Evolutionary conservation across 2,888 invertebrate species (phyloP), one percentile per base, ranked within the genome.

Genomic region (Andrena praecox): DNA sequence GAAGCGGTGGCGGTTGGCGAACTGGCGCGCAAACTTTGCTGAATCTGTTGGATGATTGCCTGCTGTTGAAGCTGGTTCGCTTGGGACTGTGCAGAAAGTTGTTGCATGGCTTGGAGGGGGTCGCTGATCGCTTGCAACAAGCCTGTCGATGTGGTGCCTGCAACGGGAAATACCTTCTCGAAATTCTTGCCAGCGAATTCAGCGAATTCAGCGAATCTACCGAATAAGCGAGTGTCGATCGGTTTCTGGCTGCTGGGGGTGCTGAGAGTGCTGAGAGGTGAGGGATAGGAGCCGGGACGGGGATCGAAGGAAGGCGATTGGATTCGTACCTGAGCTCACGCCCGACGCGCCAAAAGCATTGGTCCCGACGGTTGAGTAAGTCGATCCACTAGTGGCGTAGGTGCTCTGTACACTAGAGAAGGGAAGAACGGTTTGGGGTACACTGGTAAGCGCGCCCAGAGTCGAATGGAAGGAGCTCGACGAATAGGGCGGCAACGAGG

Each of bases 1-100:
- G 90, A 87, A 8, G 89, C 80, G 20, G 92, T 89, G 8, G 91
- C 91, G 20, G 94, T 93, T 8, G 94, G 94, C 48, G 94, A 93
- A 62, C 91, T 93, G 33, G 93, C 91, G 31, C 94, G 92, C 72
- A 94, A 86, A 83, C 94, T 94, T 80, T 94, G 94, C 77, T 94
- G 94, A 56, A 94, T 94, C 84, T 94, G 94, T 27, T 94, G 93
- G n/a, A 94, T 94, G 54, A 94, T 93, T 1, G 93, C 93, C 69
- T 94, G 94, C 70, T 93, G 93, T 64, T 94, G 94, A 20, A 94
- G 89, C 77, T 94, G 94, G 81, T 93, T 94, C 1, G 93, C 94
- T 74, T 94, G 94, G 24, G 94, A 94, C 77, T 94, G 93, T 29
- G 93, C 94, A 24, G 94, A 93, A 2, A 93, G 87, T 80, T 94